These are phyloP conservation scores for Pterocles burchelli DNA, from an alignment of 2,113 vertebrate genomes.

Conservation along the genomic window DNA sequence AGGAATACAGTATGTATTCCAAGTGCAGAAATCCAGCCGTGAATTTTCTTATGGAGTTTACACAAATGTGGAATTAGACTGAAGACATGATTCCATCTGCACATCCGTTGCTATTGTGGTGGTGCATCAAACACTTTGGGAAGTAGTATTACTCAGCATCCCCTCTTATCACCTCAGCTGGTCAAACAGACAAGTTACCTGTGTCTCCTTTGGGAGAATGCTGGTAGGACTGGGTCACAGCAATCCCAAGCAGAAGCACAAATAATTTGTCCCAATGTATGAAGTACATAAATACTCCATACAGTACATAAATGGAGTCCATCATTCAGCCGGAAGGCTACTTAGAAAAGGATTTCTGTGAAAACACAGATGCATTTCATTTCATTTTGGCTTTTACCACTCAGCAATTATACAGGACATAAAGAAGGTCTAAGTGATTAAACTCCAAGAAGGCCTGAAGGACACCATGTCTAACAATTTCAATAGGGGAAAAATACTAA, in stretches of 20 bases:
- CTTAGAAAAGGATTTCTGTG: neutral
- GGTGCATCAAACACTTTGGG: neutral
- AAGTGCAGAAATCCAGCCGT: neutral
- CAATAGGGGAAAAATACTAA: neutral
- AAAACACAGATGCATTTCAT: neutral
- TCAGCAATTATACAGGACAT: neutral
- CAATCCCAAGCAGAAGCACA: slow-evolving; percentile 10
- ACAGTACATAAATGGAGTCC: neutral
- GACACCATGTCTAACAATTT: neutral
- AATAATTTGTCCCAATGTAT: neutral
- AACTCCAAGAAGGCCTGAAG: neutral
- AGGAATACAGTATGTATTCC: neutral
- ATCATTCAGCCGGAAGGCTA: neutral
- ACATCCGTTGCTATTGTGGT: neutral
- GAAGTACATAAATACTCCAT: neutral
- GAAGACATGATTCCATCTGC: neutral
- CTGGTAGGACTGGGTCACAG: neutral
- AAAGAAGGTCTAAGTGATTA: neutral
- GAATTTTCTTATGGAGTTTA: neutral
- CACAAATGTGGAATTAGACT: neutral
- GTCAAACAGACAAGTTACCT: neutral
- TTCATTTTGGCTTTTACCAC: neutral
- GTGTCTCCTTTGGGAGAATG: neutral
- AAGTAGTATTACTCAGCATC: neutral
- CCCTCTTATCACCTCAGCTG: neutral